Conservation (phyloP, 2,888 invertebrate genomes). For the Callosobruchus maculatus region DNA sequence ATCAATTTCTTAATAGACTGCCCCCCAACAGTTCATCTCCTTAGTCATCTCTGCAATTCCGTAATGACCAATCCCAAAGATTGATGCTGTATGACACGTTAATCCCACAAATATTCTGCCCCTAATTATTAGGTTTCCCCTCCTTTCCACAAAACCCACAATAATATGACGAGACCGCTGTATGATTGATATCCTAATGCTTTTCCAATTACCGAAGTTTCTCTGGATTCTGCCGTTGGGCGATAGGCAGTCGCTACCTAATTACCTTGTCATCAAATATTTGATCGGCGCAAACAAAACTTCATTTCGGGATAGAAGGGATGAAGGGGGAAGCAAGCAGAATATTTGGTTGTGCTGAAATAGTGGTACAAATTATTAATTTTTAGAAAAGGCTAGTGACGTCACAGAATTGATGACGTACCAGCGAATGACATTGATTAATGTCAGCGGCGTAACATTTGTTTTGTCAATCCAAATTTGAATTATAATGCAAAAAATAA, state of each 20-base stretch:
- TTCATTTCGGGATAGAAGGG: constrained; percentile 16
- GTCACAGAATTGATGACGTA: no score
- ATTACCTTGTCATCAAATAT: constrained; percentile 18
- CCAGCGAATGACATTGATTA: no score
- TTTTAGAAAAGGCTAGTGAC: no score
- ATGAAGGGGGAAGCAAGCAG: no score
- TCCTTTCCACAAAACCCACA: neutral
- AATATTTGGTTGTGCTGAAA: no score
- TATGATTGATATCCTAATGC: neutral
- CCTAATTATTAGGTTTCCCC: neutral
- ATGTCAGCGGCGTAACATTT: no score
- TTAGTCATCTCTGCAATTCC: neutral
- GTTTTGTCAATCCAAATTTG: no score
- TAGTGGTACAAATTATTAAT: no score
- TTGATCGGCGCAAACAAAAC: constrained; percentile 12
- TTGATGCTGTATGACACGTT: neutral
- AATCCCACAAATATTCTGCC: neutral
- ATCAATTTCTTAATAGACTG: no score
- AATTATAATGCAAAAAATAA: no score
- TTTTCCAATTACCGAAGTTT: neutral
- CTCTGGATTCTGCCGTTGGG: neutral
- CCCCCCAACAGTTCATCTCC: no score
- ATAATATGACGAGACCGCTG: neutral
- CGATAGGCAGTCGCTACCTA: constrained; percentile 14
- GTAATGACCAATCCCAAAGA: neutral